Evolutionary conservation across 2,113 vertebrate species (phyloP).

Genomic region (Odocoileus hemionus): DNA sequence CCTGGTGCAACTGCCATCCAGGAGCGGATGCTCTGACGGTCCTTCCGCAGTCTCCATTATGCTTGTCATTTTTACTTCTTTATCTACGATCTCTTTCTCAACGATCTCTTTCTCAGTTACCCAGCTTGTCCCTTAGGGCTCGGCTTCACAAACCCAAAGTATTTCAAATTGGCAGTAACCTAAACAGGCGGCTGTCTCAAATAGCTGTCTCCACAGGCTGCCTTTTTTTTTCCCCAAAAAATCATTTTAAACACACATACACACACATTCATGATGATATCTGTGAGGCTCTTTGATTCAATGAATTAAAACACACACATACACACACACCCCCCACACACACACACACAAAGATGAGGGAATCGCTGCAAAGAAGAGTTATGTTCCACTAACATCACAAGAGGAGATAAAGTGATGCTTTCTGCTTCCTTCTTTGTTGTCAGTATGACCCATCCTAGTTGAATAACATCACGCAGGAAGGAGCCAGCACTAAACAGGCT

Average conservation of each 20-base stretch:
- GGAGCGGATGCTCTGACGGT: constrained; percentile 83
- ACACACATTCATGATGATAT: constrained; percentile 75
- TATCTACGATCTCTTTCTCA: constrained; percentile 83
- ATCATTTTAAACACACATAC: constrained; percentile 78
- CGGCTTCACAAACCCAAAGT: constrained; percentile 82
- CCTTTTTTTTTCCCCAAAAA: constrained; percentile 72
- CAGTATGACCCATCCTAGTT: constrained; percentile 78
- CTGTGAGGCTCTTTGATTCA: constrained; percentile 76
- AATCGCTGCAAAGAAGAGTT: constrained; percentile 68
- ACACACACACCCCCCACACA: not conserved
- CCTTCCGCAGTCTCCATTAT: constrained; percentile 82
- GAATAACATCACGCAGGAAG: constrained; percentile 80
- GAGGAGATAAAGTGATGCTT: constrained; percentile 77
- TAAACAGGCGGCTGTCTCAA: constrained; percentile 80
- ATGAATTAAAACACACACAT: constrained; percentile 61
- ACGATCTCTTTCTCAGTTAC: constrained; percentile 82
- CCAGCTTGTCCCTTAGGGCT: constrained; percentile 84
- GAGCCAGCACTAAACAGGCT: constrained; percentile 79
- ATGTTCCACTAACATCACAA: constrained; percentile 76
- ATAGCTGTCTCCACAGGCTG: constrained; percentile 82
- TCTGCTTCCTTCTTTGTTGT: constrained; percentile 83
- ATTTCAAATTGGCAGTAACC: constrained; percentile 85
- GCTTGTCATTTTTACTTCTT: constrained; percentile 89
- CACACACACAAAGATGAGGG: not conserved
- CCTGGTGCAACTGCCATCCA: constrained; percentile 85